Percentiles rank a stretch among this genome's conserved stretches.
Conservation (phyloP, 2,888 invertebrate genomes). For the Creontiades dilutus region DNA sequence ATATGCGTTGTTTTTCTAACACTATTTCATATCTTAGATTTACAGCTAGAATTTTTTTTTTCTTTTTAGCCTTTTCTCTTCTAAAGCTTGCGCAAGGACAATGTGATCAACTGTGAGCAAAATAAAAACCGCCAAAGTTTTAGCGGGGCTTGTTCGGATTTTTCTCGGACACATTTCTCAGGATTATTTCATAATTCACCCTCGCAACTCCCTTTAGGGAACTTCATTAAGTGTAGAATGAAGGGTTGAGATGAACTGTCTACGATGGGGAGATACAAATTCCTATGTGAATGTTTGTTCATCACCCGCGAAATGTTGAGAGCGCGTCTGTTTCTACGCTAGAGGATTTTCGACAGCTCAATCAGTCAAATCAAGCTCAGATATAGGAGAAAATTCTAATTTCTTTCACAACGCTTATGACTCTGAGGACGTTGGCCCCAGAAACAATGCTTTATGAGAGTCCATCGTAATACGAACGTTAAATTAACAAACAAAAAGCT, state of each 20-base stretch:
- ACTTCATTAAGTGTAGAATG: no score
- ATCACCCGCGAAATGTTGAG: no score
- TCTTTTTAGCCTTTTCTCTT: slow-evolving; percentile 24
- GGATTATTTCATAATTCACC: no score
- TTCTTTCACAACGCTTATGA: slow-evolving; percentile 6
- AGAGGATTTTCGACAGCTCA: neutral
- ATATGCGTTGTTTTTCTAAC: slow-evolving; percentile 59
- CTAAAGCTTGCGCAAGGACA: slow-evolving; percentile 64
- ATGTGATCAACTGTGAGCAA: slow-evolving; percentile 57
- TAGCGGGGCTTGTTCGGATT: neutral
- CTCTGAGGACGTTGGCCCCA: neutral
- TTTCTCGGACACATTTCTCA: no score
- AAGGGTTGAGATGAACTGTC: no score
- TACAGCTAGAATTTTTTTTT: slow-evolving; percentile 27
- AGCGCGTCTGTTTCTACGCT: no score
- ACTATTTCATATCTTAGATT: slow-evolving; percentile 52
- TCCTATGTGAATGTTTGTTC: no score
- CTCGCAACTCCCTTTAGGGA: no score
- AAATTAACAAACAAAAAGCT: neutral
- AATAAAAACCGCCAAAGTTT: slow-evolving; percentile 24
- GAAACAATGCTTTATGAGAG: neutral
- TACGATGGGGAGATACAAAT: no score
- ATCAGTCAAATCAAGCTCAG: neutral
- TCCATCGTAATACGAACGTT: slow-evolving; percentile 2
- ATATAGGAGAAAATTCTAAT: slow-evolving; percentile 18